Percentiles rank a stretch among this genome's conserved stretches.
Conservation (phyloP, 1,140 invertebrate species). For the Drosophila baimaii region DNA sequence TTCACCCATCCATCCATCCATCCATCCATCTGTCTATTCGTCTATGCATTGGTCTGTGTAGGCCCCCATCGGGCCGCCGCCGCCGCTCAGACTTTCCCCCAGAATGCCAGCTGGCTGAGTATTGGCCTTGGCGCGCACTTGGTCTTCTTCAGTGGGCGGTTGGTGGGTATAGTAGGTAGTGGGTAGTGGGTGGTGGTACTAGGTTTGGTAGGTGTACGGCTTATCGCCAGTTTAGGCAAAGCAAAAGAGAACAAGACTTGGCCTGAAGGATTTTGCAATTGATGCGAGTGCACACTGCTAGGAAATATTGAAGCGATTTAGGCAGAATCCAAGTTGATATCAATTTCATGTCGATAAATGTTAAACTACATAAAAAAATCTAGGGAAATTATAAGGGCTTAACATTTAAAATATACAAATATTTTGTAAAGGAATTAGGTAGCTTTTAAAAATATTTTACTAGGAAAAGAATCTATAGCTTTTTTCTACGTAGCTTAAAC, state of each 20-base stretch:
- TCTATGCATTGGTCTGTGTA: too few species aligned
- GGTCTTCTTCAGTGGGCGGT: background rate
- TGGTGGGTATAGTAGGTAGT: too few species aligned
- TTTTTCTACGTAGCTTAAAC: background rate
- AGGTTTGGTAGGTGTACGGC: conserved; percentile 3
- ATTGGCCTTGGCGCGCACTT: conserved; percentile 19
- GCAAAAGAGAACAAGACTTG: conserved; percentile 34
- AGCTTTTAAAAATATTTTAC: background rate
- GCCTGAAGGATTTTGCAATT: conserved; percentile 58
- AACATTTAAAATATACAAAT: background rate
- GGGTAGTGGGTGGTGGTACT: background rate
- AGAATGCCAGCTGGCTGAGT: conserved; percentile 10
- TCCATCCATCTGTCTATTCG: conserved; percentile 2
- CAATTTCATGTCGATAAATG: too few species aligned
- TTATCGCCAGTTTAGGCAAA: conserved; percentile 17
- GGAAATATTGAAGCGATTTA: conserved; percentile 11
- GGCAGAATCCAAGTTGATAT: background rate
- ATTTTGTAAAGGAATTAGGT: background rate
- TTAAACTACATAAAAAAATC: too few species aligned
- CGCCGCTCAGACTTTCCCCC: too few species aligned
- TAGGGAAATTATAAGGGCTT: background rate
- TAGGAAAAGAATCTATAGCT: background rate
- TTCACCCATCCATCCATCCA: conserved; percentile 5
- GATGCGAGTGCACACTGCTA: conserved; percentile 35
- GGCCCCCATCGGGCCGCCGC: background rate